Conservation (phyloP, 2,888 invertebrate species). For the Camponotus fellah region DNA sequence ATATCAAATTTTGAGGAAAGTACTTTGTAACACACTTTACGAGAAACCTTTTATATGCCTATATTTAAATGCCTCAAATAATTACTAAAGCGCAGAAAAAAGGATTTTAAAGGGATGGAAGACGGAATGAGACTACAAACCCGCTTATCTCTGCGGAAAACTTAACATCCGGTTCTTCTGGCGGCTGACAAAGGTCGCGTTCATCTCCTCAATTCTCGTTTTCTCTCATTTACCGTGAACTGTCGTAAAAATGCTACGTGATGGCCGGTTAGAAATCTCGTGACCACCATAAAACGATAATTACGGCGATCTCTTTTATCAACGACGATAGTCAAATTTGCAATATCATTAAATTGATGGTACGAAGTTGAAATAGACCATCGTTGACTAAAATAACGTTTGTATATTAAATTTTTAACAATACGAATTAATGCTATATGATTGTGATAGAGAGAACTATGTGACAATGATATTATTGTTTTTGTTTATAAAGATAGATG, state of each 20-base stretch:
- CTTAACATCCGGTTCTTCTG: slow-evolving; percentile 60
- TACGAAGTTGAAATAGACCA: slow-evolving; percentile 4
- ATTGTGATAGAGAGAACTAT: slow-evolving; percentile 1
- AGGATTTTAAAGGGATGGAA: background rate
- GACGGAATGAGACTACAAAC: slow-evolving; percentile 9
- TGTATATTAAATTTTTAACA: slow-evolving; percentile 12
- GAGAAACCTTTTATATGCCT: background rate
- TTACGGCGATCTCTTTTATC: slow-evolving; percentile 65
- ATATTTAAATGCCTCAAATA: slow-evolving; percentile 36
- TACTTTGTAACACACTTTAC: too few relatives aligned
- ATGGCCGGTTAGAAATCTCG: slow-evolving; percentile 61
- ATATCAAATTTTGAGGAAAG: too few relatives aligned
- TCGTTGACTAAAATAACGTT: background rate
- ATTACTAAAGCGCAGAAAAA: slow-evolving; percentile 20
- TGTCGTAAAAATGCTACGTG: slow-evolving; percentile 45
- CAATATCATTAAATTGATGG: background rate
- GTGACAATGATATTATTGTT: background rate
- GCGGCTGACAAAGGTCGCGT: slow-evolving; percentile 61
- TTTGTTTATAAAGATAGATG: background rate
- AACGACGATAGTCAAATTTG: slow-evolving; percentile 60
- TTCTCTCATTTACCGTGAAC: slow-evolving; percentile 21
- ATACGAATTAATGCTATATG: slow-evolving; percentile 12
- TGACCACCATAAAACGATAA: slow-evolving; percentile 66
- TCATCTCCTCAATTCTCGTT: slow-evolving; percentile 10
- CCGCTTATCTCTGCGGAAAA: slow-evolving; percentile 61